Base-by-base conservation (phyloP, 2,113 vertebrate species). In the Charadrius vociferus region DNA sequence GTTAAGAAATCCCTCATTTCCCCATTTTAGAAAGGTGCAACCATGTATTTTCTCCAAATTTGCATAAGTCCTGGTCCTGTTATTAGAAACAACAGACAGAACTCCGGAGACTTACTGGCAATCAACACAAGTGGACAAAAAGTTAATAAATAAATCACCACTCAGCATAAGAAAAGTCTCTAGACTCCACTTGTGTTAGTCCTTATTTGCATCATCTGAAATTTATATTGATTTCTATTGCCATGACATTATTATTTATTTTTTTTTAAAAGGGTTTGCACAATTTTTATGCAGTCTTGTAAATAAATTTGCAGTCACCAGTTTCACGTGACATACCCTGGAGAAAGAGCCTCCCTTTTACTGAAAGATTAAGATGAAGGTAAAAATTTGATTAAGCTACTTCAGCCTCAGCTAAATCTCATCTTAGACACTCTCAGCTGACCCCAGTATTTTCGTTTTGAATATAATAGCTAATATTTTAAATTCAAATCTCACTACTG, bases 71-170 rank as follows among this genome's bases (percentile, higher is more conserved):
- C 39, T 85, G 77, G 87, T 98, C 95, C 95, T 95, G 87, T 88
- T 98, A 97, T 83, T 98, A 98, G 96, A 98, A 96, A 80, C 29
- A 88, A 82, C 53, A 70, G 45, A 41, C 23, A 82, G 63, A 95
- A 91, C 56, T 65, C 41, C 4, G 32, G 53, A 85, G 55, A 50
- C 68, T 98, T 98, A 98, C 98, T 0, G 95, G 96, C 71, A 98
- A 59, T 62, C 5, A 7, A 27, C 74, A 84, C 45, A 93, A 97
- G 90, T 87, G 85, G 73, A 82, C 71, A 74, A 93, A 94, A 90
- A 89, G 93, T 96, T 98, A 97, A 96, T 95, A 98, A 93, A 97
- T 97, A 96, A 97, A 98, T 98, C 61, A 90, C 29, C 68, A 47
- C 24, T 47, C 27, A 73, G 85, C 34, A 12, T 89, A 87, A 84